Evolutionary conservation across 2,797 vertebrate genomes (phyloP).

Genomic region (Huso huso): DNA sequence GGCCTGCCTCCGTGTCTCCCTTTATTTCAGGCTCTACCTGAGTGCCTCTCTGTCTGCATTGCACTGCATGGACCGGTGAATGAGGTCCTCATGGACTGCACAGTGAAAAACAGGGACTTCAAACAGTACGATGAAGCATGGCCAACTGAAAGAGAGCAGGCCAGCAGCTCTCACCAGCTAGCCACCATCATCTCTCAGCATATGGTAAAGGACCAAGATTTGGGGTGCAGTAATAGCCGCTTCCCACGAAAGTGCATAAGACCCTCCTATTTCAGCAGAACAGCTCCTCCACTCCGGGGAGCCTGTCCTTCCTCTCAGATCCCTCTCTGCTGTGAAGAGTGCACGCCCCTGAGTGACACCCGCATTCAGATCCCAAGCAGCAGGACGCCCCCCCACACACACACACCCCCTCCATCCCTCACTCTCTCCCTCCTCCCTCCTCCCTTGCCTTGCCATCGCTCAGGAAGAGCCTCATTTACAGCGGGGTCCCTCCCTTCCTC

Average conservation of each 20-base stretch:
- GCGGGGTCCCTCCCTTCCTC: constrained; percentile 49
- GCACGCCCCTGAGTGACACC: not conserved
- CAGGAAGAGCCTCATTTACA: constrained; percentile 51
- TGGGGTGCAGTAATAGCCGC: not conserved
- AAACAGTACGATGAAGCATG: too few relatives aligned
- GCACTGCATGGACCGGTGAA: too few relatives aligned
- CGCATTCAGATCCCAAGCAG: too few relatives aligned
- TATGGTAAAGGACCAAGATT: not conserved
- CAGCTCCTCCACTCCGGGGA: not conserved
- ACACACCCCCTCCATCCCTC: not conserved
- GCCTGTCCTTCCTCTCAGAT: not conserved
- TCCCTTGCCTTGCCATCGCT: constrained; percentile 23
- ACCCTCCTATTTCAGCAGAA: not conserved
- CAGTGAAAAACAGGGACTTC: too few relatives aligned
- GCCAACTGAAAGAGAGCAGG: too few relatives aligned
- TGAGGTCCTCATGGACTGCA: too few relatives aligned
- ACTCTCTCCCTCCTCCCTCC: not conserved
- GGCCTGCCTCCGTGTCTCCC: too few relatives aligned
- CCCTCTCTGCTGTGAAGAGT: not conserved
- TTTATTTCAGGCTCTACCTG: too few relatives aligned
- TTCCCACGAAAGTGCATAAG: not conserved
- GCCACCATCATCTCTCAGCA: too few relatives aligned
- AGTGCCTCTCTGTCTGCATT: too few relatives aligned
- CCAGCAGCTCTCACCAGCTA: too few relatives aligned
- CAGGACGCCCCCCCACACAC: too few relatives aligned